Evolutionary conservation across 2,113 vertebrate genomes (phyloP).

Genomic region (Sciurus niger): DNA sequence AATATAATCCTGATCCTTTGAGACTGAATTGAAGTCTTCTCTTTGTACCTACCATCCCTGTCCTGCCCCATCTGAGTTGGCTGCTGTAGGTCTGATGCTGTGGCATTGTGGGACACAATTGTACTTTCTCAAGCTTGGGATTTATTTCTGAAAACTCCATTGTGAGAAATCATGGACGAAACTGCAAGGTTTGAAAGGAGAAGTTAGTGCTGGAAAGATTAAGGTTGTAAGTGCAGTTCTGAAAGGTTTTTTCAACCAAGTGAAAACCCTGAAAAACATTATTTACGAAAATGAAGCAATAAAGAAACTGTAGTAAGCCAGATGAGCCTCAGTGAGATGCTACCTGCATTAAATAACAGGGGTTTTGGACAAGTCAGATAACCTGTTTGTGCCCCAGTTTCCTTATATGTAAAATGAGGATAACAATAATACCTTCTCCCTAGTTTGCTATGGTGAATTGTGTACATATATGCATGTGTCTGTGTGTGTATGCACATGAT

Average conservation of each 20-base stretch:
- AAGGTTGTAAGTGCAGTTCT: not conserved
- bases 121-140: not conserved
- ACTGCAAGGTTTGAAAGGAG: not conserved
- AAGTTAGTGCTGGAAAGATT: slow-evolving; percentile 9
- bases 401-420: not conserved
- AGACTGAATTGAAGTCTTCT: not conserved
- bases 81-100: not conserved
- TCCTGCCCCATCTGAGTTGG: not conserved
- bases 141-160: not conserved
- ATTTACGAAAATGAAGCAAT: slow-evolving; percentile 23
- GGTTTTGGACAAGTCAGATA: not conserved
- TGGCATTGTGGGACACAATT: not conserved
- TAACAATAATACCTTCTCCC: not conserved
- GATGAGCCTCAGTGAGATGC: not conserved
- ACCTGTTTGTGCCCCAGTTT: not conserved
- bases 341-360: not conserved
- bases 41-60: not conserved
- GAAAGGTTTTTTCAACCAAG: not conserved
- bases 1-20: not conserved
- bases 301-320: not conserved
- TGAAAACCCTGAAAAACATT: not conserved
- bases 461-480: not conserved
- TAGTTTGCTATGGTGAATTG: not conserved
- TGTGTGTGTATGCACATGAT: not conserved
- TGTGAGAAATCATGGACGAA: not conserved